phyloP scores from a whole-genome alignment of 53 echinoderm and acorn worm species.

The Holothuria scabra region DNA sequence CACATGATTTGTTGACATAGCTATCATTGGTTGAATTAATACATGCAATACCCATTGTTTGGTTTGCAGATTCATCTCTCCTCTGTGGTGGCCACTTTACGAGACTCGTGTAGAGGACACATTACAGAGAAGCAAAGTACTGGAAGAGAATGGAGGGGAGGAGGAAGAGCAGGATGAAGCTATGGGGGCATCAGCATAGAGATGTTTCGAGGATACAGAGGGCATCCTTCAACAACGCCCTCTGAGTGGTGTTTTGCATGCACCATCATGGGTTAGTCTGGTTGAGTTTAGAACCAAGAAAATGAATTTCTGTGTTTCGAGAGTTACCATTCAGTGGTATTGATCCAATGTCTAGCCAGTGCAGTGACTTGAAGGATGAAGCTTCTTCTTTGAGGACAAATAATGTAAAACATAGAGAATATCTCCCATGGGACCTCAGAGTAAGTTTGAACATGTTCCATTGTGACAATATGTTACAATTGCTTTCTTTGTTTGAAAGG shows the following conservation, averaged over 20 bases:
- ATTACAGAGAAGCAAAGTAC: slow-evolving; percentile 27
- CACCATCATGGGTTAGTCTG: too few species aligned
- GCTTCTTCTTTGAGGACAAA: neutral
- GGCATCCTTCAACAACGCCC: neutral
- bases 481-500: too few species aligned
- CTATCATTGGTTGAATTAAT: too few species aligned
- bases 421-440: neutral
- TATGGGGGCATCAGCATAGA: slow-evolving; percentile 9
- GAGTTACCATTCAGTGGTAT: too few species aligned
- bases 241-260: neutral
- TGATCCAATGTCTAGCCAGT: neutral
- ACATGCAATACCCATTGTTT: too few species aligned
- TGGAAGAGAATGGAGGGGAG: slow-evolving; percentile 5
- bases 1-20: too few species aligned
- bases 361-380: neutral
- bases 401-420: neutral
- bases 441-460: too few species aligned
- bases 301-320: too few species aligned
- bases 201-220: neutral
- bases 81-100: slow-evolving; percentile 44
- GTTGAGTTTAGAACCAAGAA: too few species aligned
- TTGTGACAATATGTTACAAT: too few species aligned
- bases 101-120: slow-evolving; percentile 38
- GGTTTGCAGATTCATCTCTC: slow-evolving; percentile 35
- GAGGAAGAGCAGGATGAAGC: slow-evolving; percentile 13